phyloP scores from a whole-genome alignment of 1,140 invertebrate species.

The Philotrypesis tridentata region DNA sequence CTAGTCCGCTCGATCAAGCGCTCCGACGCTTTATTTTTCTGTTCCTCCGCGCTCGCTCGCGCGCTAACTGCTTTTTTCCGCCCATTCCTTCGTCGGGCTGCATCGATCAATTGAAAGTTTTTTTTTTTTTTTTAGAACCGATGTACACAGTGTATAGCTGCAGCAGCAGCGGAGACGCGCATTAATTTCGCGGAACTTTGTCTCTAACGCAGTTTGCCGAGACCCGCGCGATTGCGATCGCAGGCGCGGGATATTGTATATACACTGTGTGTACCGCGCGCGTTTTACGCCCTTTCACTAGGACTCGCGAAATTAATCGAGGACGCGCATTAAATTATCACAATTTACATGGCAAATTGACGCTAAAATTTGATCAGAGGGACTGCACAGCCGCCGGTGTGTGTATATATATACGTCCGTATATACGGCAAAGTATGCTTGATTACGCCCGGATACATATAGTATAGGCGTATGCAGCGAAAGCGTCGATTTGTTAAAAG shows the following conservation, averaged over 20 bases:
- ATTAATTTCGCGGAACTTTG: not conserved
- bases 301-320: not conserved
- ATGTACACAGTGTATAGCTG: not conserved
- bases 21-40: conserved; percentile 8
- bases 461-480: no score
- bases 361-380: not conserved
- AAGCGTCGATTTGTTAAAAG: not conserved
- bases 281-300: not conserved
- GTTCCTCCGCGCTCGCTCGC: not conserved
- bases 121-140: no score
- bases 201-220: not conserved
- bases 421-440: not conserved
- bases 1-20: conserved; percentile 53
- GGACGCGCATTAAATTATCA: not conserved
- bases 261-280: no score
- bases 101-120: conserved; percentile 6
- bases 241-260: not conserved
- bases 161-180: not conserved
- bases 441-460: not conserved
- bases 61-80: conserved; percentile 45
- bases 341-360: conserved; percentile 9
- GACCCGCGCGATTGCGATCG: not conserved
- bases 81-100: conserved; percentile 46
- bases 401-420: no score
- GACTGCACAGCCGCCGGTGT: no score